A percentile compares a stretch with the other conserved stretches of the same genome.
phyloP scores from a whole-genome alignment of 1,140 invertebrate species.

The Ericerus pela region DNA sequence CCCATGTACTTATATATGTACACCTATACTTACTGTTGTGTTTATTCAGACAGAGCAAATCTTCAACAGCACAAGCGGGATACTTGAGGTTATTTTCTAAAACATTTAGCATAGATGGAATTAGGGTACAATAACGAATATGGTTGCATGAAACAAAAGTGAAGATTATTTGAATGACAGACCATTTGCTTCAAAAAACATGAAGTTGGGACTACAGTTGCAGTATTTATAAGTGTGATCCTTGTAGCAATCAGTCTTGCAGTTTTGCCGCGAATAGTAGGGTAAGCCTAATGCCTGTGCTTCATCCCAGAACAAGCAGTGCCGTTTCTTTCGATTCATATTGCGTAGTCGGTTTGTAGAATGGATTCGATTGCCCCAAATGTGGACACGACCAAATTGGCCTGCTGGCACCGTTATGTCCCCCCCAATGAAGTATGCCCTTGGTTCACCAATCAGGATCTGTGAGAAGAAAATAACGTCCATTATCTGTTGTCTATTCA shows the following conservation, averaged over 20 bases:
- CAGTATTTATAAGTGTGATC: slow-evolving; percentile 20
- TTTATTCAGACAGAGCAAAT: slow-evolving; percentile 21
- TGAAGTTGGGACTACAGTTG: slow-evolving; percentile 24
- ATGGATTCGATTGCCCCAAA: slow-evolving; percentile 19
- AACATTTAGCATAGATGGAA: background rate
- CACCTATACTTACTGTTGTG: slow-evolving; percentile 21
- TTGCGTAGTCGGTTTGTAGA: slow-evolving; percentile 16
- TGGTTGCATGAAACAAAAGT: background rate
- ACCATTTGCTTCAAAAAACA: slow-evolving; percentile 21
- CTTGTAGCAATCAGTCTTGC: slow-evolving; percentile 21
- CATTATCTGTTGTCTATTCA: too few relatives aligned
- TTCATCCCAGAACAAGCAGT: slow-evolving; percentile 23
- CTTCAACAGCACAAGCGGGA: slow-evolving; percentile 18
- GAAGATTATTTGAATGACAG: background rate
- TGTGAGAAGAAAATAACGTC: too few relatives aligned
- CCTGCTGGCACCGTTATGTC: slow-evolving; percentile 19
- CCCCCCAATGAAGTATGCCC: slow-evolving; percentile 17
- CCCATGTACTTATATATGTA: background rate
- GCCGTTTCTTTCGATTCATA: slow-evolving; percentile 13
- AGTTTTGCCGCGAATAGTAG: slow-evolving; percentile 22
- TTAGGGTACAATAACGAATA: background rate
- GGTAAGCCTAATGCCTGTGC: slow-evolving; percentile 5
- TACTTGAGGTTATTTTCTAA: slow-evolving; percentile 14
- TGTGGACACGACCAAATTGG: slow-evolving; percentile 15
- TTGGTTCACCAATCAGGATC: slow-evolving; percentile 21